Percentiles rank a stretch among this genome's conserved stretches.
Conservation (phyloP, 2,888 invertebrate genomes). For the Tenthredo mesomela region DNA sequence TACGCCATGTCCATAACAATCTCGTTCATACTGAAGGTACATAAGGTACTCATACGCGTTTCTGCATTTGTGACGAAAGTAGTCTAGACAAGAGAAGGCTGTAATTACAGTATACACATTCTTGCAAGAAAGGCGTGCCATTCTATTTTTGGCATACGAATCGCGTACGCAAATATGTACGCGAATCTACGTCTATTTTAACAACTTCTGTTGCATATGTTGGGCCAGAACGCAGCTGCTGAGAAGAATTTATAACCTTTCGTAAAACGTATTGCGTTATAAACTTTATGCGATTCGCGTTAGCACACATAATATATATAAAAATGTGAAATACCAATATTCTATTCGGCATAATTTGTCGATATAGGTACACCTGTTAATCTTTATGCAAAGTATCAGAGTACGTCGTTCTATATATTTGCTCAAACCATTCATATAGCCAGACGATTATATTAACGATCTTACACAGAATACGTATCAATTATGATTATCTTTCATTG, state of each 20-base stretch:
- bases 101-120: constrained; percentile 19
- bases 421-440: not conserved
- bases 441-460: not conserved
- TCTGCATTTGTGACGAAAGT: not conserved
- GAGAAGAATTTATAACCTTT: not conserved
- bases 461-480: not conserved
- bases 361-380: not conserved
- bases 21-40: no score
- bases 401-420: not conserved
- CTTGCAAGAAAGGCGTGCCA: constrained; percentile 13
- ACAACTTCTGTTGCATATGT: not conserved
- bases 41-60: not conserved
- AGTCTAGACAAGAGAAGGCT: constrained; percentile 30
- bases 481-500: not conserved
- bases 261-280: not conserved
- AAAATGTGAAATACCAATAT: not conserved
- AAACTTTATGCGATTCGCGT: not conserved
- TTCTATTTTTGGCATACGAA: constrained; percentile 1
- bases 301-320: not conserved
- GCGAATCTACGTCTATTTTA: constrained; percentile 31
- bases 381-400: not conserved
- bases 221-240: not conserved
- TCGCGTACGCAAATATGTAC: constrained; percentile 10
- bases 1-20: no score
- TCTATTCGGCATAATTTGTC: not conserved